These are phyloP conservation scores for Drosophila acutilabella DNA, from an alignment of 2,888 invertebrate species.

Conservation along the genomic window DNA sequence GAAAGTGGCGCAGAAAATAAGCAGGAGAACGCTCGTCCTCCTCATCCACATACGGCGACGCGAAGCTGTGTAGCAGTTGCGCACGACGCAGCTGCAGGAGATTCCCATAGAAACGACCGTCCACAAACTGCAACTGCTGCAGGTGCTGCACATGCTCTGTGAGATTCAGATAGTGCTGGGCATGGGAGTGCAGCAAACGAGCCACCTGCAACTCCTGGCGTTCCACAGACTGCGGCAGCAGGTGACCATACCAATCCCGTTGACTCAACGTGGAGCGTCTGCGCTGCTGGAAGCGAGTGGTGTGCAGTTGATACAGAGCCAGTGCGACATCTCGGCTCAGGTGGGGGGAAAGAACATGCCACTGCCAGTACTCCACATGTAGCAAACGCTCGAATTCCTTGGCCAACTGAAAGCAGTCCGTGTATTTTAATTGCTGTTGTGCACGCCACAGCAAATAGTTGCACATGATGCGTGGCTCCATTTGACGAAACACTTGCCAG, in stretches of 20 bases:
- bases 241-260: constrained; percentile 74
- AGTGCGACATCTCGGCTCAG: constrained; percentile 78
- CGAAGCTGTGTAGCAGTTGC: constrained; percentile 64
- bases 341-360: constrained; percentile 68
- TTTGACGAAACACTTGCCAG: constrained; percentile 62
- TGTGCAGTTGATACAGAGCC: constrained; percentile 79
- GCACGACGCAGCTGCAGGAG: constrained; percentile 67
- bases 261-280: constrained; percentile 63
- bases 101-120: constrained; percentile 63
- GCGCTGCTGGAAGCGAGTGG: constrained; percentile 80
- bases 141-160: constrained; percentile 56
- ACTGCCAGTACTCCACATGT: constrained; percentile 82
- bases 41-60: constrained; percentile 66
- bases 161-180: constrained; percentile 68
- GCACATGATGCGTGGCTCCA: constrained; percentile 76
- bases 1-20: constrained; percentile 79
- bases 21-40: constrained; percentile 78
- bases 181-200: constrained; percentile 72
- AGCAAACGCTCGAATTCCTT: constrained; percentile 79
- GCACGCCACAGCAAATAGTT: constrained; percentile 83
- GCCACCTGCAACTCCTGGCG: constrained; percentile 80
- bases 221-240: constrained; percentile 64
- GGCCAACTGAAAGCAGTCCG: constrained; percentile 71
- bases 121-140: constrained; percentile 27
- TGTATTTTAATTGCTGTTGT: constrained; percentile 56